Conservation (phyloP, 1,140 invertebrate species). For the Drosophila mayri region DNA sequence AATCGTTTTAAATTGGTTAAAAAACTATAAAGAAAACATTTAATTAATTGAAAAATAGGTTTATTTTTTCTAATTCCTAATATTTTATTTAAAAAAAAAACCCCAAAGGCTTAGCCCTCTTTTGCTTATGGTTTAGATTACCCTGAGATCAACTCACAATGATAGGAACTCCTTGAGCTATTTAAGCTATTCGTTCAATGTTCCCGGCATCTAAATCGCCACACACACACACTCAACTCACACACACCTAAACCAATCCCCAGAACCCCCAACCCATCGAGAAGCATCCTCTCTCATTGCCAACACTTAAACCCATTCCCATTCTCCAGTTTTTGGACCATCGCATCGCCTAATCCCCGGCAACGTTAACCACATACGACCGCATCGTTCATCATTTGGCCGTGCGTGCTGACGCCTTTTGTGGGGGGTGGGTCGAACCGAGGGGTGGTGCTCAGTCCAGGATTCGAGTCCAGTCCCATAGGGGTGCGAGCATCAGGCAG, state of each 20-base stretch:
- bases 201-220: constrained; percentile 11
- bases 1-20: background rate
- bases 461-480: background rate
- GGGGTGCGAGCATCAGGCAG: constrained; percentile 63
- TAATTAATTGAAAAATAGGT: too few relatives aligned
- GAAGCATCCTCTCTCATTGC: constrained; percentile 5
- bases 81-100: background rate
- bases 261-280: constrained; percentile 10
- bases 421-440: constrained; percentile 1
- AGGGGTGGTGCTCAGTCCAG: background rate
- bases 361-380: constrained; percentile 78
- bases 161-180: constrained; percentile 33
- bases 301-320: background rate
- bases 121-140: background rate
- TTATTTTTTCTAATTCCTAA: too few relatives aligned
- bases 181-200: constrained; percentile 43
- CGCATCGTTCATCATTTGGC: constrained; percentile 84
- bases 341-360: constrained; percentile 47
- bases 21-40: too few relatives aligned
- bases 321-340: constrained; percentile 17
- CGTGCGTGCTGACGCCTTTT: constrained; percentile 63
- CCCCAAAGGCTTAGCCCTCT: too few relatives aligned
- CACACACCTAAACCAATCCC: constrained; percentile 36
- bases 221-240: constrained; percentile 1
- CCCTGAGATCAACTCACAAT: constrained; percentile 21